Evolutionary conservation across 2,797 vertebrate genomes (phyloP), one percentile per base, ranked within the genome.

Genomic region (Sebastes elongatus): DNA sequence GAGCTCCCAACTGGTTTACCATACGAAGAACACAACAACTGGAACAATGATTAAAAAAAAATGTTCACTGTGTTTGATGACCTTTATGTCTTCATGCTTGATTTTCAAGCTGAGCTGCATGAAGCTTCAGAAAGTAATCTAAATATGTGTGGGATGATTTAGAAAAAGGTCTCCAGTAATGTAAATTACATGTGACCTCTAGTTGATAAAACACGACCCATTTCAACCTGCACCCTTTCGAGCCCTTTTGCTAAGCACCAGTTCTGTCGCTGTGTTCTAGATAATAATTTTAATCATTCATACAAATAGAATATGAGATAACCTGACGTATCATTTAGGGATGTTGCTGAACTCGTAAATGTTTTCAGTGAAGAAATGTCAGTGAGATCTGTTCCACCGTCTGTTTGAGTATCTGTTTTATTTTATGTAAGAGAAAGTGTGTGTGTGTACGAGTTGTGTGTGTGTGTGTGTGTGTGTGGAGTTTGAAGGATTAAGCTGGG

Each of bases 401-500:
- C 3, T 46, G 2, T 25, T n/a, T 62, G 38, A 32, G 42, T 23
- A 9, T 62, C 9, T 68, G 8, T 71, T 68, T 67, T 74, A 23
- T 73, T 73, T 62, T 73, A 62, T 65, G 18, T 59, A 59, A 28
- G 74, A 11, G 32, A 61, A 32, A 60, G 30, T 71, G 61, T 73
- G 32, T 14, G 27, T 30, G 30, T 62, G 32, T 32, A 46, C 22
- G 6, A 13, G 22, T 56, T 46, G 33, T 42, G 76, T 79, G 73
- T 23, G 23, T 23, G 23, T 25, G 64, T 52, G 71, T 25, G 64
- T 27, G 65, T 52, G 71, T 61, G 89, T 89, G 57, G 78, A 90
- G 90, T 91, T 87, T 84, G 81, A 84, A 70, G 92, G 93, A 94
- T 96, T 95, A 95, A 89, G 53, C 83, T 83, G 78, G 82, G 52